These are phyloP conservation scores for Coecobrya sp. DNA, from an alignment of 2,888 invertebrate species.

Conservation along the genomic window DNA sequence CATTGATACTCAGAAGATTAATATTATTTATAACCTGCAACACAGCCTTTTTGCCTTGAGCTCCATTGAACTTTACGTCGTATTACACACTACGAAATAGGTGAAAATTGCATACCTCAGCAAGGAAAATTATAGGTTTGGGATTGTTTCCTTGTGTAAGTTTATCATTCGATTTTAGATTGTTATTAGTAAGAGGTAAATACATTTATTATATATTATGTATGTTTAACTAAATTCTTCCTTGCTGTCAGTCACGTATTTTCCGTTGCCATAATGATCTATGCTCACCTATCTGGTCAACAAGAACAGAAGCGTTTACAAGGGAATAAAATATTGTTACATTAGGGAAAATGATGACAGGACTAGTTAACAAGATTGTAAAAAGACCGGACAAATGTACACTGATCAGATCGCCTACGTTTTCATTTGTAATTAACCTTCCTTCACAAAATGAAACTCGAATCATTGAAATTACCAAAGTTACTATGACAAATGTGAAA, in stretches of 20 bases:
- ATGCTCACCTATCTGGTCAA: no score
- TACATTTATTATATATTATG: neutral
- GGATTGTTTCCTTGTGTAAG: conserved; percentile 16
- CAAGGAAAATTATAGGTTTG: conserved; percentile 24
- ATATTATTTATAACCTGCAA: neutral
- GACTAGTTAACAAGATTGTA: neutral
- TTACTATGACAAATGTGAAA: neutral
- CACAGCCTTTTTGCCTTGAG: conserved; percentile 26
- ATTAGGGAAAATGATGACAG: neutral
- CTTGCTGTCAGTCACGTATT: neutral
- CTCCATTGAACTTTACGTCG: neutral
- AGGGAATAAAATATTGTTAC: neutral
- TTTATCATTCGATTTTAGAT: neutral
- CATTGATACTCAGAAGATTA: neutral
- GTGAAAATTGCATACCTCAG: conserved; percentile 25
- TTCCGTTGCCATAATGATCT: neutral
- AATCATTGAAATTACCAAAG: neutral
- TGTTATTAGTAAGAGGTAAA: neutral
- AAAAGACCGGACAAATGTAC: neutral
- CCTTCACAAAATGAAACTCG: neutral
- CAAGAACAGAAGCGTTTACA: neutral
- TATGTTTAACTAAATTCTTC: neutral
- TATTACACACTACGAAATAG: neutral
- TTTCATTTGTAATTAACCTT: neutral
- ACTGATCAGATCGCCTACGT: neutral